Conservation (phyloP, 2,113 vertebrate species). For the Cryptoleucopteryx plumbea region DNA sequence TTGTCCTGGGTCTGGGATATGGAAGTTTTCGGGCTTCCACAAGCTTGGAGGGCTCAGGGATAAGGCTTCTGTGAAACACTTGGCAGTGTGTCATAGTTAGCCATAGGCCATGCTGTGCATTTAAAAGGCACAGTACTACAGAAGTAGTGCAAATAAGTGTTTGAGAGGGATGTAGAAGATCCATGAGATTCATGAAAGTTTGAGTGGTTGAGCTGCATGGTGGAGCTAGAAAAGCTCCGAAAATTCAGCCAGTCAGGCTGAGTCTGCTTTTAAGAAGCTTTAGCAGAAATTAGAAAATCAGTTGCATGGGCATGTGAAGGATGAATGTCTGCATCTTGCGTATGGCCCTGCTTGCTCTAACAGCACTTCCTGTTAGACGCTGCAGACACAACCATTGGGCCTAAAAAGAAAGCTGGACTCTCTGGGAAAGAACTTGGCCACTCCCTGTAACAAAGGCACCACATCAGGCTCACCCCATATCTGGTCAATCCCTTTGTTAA, state of each 20-base stretch:
- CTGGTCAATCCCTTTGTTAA: neutral
- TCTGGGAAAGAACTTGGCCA: neutral
- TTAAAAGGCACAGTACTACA: neutral
- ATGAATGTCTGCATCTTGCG: neutral
- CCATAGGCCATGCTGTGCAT: neutral
- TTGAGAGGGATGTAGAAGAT: neutral
- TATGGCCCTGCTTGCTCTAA: neutral
- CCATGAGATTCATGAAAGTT: neutral
- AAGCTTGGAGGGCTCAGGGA: neutral
- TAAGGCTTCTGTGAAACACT: neutral
- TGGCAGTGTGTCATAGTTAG: neutral
- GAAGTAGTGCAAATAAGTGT: neutral
- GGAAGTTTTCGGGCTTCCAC: neutral
- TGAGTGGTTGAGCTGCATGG: neutral
- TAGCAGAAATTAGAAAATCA: neutral
- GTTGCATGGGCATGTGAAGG: neutral
- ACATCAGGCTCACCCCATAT: neutral
- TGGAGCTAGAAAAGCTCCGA: neutral
- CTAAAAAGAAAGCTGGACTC: neutral
- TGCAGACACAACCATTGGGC: neutral
- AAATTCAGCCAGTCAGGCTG: neutral
- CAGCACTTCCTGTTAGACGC: neutral
- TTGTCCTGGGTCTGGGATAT: neutral
- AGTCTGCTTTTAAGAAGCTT: neutral
- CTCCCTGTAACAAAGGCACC: neutral